phyloP scores from a whole-genome alignment of 2,888 invertebrate species.

The Tachystola acroxantha region DNA sequence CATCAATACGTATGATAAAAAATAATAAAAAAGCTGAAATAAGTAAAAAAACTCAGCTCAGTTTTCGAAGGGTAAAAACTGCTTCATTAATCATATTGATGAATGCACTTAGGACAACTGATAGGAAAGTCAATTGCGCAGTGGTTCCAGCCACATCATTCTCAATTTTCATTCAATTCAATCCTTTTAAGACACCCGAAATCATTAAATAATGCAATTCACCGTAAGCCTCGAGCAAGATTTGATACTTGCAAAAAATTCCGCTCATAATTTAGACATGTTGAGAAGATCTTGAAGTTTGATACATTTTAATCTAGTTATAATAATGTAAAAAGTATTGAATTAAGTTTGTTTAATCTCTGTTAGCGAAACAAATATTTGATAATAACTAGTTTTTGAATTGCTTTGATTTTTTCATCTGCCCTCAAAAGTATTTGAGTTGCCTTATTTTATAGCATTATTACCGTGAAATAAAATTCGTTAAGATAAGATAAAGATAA shows the following conservation, averaged over 20 bases:
- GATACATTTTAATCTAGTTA: slow-evolving; percentile 16
- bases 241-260: slow-evolving; percentile 14
- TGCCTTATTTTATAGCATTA: no score
- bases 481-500: no score
- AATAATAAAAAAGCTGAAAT: slow-evolving; percentile 35
- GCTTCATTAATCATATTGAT: slow-evolving; percentile 65
- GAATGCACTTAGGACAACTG: slow-evolving; percentile 53
- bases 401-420: no score
- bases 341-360: no score
- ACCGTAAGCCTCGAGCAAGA: slow-evolving; percentile 21
- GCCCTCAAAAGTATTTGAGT: no score
- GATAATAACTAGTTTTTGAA: no score
- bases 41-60: slow-evolving; percentile 33
- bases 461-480: no score
- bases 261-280: slow-evolving; percentile 17
- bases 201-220: slow-evolving; percentile 41
- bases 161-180: slow-evolving; percentile 36
- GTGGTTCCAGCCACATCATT: slow-evolving; percentile 32
- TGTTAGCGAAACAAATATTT: no score
- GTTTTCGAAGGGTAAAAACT: slow-evolving; percentile 35
- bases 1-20: slow-evolving; percentile 34
- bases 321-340: no score
- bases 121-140: slow-evolving; percentile 34
- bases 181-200: slow-evolving; percentile 36
- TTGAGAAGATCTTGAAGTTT: slow-evolving; percentile 11